Evolutionary conservation across 2,113 vertebrate genomes (phyloP).

Genomic region (Gymnocephalus cernua): DNA sequence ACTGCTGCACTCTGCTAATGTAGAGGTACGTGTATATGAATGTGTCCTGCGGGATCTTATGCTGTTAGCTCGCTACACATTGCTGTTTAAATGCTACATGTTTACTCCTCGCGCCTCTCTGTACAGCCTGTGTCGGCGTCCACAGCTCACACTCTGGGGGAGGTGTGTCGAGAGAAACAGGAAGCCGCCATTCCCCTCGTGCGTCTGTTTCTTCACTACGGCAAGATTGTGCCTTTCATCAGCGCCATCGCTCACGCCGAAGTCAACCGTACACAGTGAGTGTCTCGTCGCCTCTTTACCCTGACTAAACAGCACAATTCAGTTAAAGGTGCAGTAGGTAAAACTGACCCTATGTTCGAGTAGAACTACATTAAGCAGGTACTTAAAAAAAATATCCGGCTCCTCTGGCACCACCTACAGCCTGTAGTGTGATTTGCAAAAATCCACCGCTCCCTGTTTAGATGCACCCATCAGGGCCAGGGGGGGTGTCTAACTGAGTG

Average conservation of each 20-base stretch:
- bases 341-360: too few relatives aligned
- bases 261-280: constrained; percentile 98
- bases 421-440: too few relatives aligned
- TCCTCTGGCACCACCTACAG: too few relatives aligned
- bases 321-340: too few relatives aligned
- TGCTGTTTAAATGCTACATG: not conserved
- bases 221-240: constrained; percentile 97
- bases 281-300: constrained; percentile 34
- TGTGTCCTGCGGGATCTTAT: not conserved
- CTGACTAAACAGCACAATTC: not conserved
- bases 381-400: too few relatives aligned
- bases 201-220: constrained; percentile 94
- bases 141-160: constrained; percentile 93
- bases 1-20: constrained; percentile 90
- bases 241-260: constrained; percentile 95
- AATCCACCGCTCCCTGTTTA: too few relatives aligned
- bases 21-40: constrained; percentile 83
- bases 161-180: constrained; percentile 98
- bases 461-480: too few relatives aligned
- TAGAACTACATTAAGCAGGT: too few relatives aligned
- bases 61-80: not conserved
- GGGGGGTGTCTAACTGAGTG: too few relatives aligned
- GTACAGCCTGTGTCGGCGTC: constrained; percentile 95
- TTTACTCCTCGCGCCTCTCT: not conserved
- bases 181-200: constrained; percentile 97